phyloP scores from a whole-genome alignment of 2,797 vertebrate genomes.

The Phataginus tetradactyla region DNA sequence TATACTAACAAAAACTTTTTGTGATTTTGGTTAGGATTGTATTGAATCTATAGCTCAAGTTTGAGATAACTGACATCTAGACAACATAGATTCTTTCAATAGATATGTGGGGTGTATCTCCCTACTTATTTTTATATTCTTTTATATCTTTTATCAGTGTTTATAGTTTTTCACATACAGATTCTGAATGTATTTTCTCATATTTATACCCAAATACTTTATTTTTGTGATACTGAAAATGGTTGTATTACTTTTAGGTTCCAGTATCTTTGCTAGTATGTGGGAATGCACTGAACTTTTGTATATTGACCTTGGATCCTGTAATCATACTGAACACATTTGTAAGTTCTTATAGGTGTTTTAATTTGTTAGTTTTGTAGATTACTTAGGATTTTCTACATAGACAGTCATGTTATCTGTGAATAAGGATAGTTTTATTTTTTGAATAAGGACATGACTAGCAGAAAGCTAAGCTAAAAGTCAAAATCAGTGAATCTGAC shows the following conservation, averaged over 20 bases:
- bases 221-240: neutral
- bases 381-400: neutral
- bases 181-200: neutral
- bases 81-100: neutral
- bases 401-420: neutral
- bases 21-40: neutral
- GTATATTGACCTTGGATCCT: neutral
- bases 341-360: neutral
- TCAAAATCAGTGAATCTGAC: neutral
- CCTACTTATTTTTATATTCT: neutral
- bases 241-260: neutral
- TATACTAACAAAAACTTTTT: neutral
- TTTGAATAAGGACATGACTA: neutral
- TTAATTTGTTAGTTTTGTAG: neutral
- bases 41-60: neutral
- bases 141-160: neutral
- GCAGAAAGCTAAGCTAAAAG: neutral
- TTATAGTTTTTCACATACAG: neutral
- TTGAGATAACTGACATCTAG: neutral
- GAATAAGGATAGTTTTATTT: neutral
- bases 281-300: neutral
- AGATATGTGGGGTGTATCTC: neutral
- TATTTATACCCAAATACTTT: neutral
- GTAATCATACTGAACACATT: neutral
- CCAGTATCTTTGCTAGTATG: neutral